A percentile compares a stretch with the other conserved stretches of the same genome.
These are phyloP conservation scores for Eidolon dupreanum DNA, from an alignment of 2,797 vertebrate genomes.

Conservation along the genomic window DNA sequence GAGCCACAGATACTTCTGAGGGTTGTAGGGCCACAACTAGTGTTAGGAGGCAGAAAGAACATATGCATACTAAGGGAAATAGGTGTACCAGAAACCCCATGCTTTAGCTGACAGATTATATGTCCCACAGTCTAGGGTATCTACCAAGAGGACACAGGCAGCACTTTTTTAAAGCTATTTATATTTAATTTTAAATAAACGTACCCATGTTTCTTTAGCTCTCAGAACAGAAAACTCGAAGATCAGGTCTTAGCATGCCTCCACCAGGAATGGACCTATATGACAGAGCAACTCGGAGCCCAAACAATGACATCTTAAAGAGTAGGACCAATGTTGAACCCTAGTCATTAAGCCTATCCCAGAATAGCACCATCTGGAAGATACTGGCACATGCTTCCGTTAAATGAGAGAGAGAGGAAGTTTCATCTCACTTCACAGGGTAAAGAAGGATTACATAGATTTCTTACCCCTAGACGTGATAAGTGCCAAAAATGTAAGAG, in stretches of 20 bases:
- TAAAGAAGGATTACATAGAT: background rate
- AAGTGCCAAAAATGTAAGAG: background rate
- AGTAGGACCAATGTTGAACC: background rate
- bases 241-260: background rate
- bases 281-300: background rate
- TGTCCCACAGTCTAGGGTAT: background rate
- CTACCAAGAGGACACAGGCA: background rate
- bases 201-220: background rate
- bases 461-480: background rate
- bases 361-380: background rate
- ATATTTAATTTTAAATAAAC: slow-evolving; percentile 61
- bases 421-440: background rate
- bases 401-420: background rate
- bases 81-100: background rate
- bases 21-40: background rate
- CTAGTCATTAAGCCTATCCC: background rate
- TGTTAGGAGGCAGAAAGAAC: background rate
- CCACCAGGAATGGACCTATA: background rate
- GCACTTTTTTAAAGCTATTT: slow-evolving; percentile 14
- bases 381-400: background rate
- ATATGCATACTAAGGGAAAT: background rate
- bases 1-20: background rate
- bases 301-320: background rate
- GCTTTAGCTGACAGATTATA: background rate
- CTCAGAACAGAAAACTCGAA: background rate